A percentile compares a stretch with the other conserved stretches of the same genome.
phyloP scores from a whole-genome alignment of 2,113 vertebrate genomes.

The Planiliza haematocheilus region DNA sequence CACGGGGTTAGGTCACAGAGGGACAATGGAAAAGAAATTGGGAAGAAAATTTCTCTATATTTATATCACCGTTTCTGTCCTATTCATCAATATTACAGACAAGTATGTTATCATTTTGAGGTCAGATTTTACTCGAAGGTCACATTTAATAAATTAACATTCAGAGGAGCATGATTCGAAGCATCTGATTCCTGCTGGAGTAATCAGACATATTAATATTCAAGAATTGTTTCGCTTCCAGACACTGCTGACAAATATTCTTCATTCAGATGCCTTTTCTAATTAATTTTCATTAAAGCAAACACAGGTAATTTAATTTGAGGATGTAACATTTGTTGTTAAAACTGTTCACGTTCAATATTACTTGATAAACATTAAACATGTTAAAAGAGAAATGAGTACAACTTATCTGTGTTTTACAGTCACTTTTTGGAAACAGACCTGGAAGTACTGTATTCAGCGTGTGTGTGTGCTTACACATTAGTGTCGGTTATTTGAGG shows the following conservation, averaged over 20 bases:
- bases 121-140: background rate
- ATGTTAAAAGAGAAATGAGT: slow-evolving; percentile 14
- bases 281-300: background rate
- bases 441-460: slow-evolving; percentile 10
- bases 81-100: background rate
- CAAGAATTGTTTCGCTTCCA: background rate
- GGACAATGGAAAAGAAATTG: background rate
- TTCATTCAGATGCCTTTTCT: slow-evolving; percentile 20
- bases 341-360: background rate
- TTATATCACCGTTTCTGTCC: background rate
- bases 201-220: too few relatives aligned
- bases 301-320: slow-evolving; percentile 7
- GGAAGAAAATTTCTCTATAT: background rate
- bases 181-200: background rate
- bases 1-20: background rate
- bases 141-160: background rate
- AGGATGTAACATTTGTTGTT: background rate
- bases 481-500: slow-evolving; percentile 40
- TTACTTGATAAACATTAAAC: slow-evolving; percentile 27
- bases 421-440: slow-evolving; percentile 24
- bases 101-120: background rate
- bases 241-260: background rate
- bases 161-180: background rate
- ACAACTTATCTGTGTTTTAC: slow-evolving; percentile 34
- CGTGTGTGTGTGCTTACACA: slow-evolving; percentile 2